Evolutionary conservation across 2,888 invertebrate species (phyloP), one percentile per base, ranked within the genome.

Genomic region (Cheilosia pagana): DNA sequence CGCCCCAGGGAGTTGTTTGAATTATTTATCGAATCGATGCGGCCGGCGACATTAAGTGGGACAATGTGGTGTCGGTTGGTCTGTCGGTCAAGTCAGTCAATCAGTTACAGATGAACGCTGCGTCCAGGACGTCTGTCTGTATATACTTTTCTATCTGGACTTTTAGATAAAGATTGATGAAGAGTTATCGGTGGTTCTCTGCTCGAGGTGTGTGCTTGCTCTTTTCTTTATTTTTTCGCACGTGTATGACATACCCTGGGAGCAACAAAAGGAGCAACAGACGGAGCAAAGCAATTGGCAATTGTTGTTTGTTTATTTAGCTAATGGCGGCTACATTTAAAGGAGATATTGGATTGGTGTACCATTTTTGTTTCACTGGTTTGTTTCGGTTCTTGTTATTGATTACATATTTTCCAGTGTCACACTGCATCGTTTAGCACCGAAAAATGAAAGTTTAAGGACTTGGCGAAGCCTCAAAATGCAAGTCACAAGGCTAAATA

Each of bases 11-110:
- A 79, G 75, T 75, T 79, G 70, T 65, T 79, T 79, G 83, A 85
- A 85, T 85, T 85, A 85, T 85, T 85, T 79, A 85, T 85, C 53
- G 65, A 71, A 79, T 83, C 63, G 68, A 75, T 79, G 79, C 21
- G 83, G 39, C 75, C 75, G 60, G 83, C 55, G 70, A 71, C 75
- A 75, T 65, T 75, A 81, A 75, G 83, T 79, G 59, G 83, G 79
- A 85, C 79, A 79, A 70, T 71, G 79, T 67, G 74, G 75, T 79
- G 78, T 79, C 43, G 50, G 43, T 60, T 59, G 35, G 25, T 76
- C 60, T 63, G 55, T 68, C 50, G 67, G 67, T 72, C 72, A 68
- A 68, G 78, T 68, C 70, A 75, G 79, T 79, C 75, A 79, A 85
- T 79, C 79, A 60, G 41, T 68, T 68, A 85, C 63, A 81, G 70